These are phyloP conservation scores for Etheostoma spectabile DNA, from an alignment of 2,113 vertebrate species.

Conservation along the genomic window DNA sequence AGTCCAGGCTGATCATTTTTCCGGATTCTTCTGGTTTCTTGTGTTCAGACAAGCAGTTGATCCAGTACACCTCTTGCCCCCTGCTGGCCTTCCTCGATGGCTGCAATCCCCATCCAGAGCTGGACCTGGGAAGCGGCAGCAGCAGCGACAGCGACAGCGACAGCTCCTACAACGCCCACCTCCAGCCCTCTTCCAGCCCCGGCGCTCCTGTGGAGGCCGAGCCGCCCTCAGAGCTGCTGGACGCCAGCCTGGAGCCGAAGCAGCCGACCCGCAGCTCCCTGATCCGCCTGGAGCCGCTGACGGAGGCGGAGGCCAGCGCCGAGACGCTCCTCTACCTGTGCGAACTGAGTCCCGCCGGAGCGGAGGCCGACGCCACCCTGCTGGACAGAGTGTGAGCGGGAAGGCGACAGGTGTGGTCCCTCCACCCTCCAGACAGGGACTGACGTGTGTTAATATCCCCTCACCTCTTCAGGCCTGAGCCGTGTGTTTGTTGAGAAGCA, in stretches of 20 bases:
- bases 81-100: slow-evolving; percentile 93
- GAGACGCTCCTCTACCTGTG: slow-evolving; percentile 95
- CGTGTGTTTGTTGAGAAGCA: neutral
- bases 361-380: slow-evolving; percentile 81
- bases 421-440: no score
- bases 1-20: neutral
- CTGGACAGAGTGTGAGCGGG: slow-evolving; percentile 82
- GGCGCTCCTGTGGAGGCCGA: slow-evolving; percentile 39
- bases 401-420: neutral
- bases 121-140: slow-evolving; percentile 32
- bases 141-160: neutral
- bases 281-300: slow-evolving; percentile 93
- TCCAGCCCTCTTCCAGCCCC: slow-evolving; percentile 9
- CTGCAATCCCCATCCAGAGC: slow-evolving; percentile 71
- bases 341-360: slow-evolving; percentile 86
- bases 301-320: slow-evolving; percentile 92
- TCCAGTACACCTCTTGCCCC: slow-evolving; percentile 94
- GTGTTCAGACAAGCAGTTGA: slow-evolving; percentile 90
- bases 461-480: neutral
- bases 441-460: neutral
- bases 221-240: slow-evolving; percentile 87
- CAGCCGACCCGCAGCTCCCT: slow-evolving; percentile 87
- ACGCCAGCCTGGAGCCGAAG: slow-evolving; percentile 77
- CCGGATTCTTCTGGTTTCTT: neutral
- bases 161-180: slow-evolving; percentile 1